Evolutionary conservation across 2,888 invertebrate species (phyloP).

Genomic region (Hololepta plana): DNA sequence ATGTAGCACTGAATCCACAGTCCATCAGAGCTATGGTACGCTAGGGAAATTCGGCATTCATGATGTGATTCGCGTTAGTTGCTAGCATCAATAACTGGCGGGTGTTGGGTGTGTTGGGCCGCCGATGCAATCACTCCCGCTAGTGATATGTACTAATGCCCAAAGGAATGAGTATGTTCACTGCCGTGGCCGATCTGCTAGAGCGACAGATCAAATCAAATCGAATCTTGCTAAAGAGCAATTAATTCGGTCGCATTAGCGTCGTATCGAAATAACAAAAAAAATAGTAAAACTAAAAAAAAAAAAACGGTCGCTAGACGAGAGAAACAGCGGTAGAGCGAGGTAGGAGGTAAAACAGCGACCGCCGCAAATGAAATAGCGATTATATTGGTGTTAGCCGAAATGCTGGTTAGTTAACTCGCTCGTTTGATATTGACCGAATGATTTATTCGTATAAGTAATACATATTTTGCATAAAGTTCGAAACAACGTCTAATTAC

Average conservation of each 20-base stretch:
- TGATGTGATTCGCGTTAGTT: slow-evolving; percentile 24
- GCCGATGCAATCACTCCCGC: slow-evolving; percentile 18
- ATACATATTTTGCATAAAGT: slow-evolving; percentile 12
- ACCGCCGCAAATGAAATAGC: no score
- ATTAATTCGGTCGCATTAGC: no score
- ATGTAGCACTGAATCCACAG: slow-evolving; percentile 18
- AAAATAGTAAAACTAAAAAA: no score
- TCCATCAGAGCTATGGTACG: slow-evolving; percentile 22
- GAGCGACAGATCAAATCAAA: no score
- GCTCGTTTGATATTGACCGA: slow-evolving; percentile 9
- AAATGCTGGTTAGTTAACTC: slow-evolving; percentile 4
- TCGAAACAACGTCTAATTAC: slow-evolving; percentile 15
- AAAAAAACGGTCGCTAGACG: no score
- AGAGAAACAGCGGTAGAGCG: no score
- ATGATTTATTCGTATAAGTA: slow-evolving; percentile 12
- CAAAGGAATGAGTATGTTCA: slow-evolving; percentile 16
- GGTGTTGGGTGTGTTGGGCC: slow-evolving; percentile 13
- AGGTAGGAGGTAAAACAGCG: no score
- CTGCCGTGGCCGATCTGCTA: no score
- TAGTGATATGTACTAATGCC: slow-evolving; percentile 19
- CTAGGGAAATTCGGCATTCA: slow-evolving; percentile 24
- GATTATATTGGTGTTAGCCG: slow-evolving; percentile 1
- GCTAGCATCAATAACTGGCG: slow-evolving; percentile 22
- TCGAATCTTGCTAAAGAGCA: no score
- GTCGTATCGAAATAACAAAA: no score